These are phyloP conservation scores for Manis javanica DNA, from an alignment of 2,797 vertebrate species.

Conservation along the genomic window DNA sequence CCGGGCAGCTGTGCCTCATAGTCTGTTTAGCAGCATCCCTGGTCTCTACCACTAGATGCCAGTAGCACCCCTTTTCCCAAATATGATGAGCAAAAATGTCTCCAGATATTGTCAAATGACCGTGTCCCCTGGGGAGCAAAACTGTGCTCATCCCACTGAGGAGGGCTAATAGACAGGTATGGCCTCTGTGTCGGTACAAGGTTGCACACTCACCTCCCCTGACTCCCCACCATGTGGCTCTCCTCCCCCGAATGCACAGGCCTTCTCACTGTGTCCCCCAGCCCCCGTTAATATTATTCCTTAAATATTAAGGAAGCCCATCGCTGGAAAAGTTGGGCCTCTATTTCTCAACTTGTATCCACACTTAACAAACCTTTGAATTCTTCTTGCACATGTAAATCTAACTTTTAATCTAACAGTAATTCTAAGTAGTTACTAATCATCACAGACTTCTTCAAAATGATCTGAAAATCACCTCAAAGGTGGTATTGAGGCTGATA, in stretches of 20 bases:
- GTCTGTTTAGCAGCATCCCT: neutral
- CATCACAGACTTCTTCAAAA: neutral
- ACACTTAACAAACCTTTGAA: neutral
- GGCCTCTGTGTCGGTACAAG: neutral
- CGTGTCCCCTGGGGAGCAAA: neutral
- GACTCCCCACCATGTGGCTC: neutral
- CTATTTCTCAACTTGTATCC: neutral
- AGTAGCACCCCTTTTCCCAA: neutral
- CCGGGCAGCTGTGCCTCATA: too few relatives aligned
- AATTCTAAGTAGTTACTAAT: neutral
- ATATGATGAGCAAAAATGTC: neutral
- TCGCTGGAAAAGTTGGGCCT: neutral
- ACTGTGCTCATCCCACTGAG: fast-evolving
- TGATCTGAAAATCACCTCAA: conserved; percentile 12
- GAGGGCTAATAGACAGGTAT: neutral
- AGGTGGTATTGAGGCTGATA: neutral
- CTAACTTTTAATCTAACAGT: neutral
- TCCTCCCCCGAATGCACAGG: neutral
- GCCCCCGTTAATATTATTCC: too few relatives aligned
- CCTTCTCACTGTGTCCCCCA: neutral
- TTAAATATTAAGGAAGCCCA: neutral
- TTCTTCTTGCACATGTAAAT: neutral
- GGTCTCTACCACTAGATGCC: conserved; percentile 43
- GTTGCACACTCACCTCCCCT: fast-evolving
- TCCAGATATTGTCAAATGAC: neutral